Evolutionary conservation across 2,888 invertebrate genomes (phyloP), one percentile per base, ranked within the genome.

Genomic region (Epistrophe eligans): DNA sequence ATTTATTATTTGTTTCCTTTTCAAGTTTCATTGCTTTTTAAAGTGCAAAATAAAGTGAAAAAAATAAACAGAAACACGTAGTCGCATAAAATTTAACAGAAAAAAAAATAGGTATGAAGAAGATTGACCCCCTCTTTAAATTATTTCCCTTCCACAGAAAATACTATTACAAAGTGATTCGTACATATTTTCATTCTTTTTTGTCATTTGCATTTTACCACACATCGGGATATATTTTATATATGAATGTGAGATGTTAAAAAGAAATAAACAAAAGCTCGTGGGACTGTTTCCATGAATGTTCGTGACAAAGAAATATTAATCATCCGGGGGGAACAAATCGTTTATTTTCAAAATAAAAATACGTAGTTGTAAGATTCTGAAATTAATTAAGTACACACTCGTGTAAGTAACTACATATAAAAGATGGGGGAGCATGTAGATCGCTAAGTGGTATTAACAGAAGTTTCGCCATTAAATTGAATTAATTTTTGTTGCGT

Each of bases 291-390:
- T 76, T 62, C 80, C 24, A 48, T 32, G 76, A 55, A 70, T 32
- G 38, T 45, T 81, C 81, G 81, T 81, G 81, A 81, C 76, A 64
- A 40, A 62, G 48, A 38, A 50, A 43, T 64, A 76, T 81, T 70
- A 76, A 81, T 81, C 81, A 81, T 52, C 40, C n/a, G 6, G 15
- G 17, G 40, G 57, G 62, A 81, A 57, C 81, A 81, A 76, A 81
- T 76, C 70, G 81, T 71, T 76, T 81, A 73, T 55, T 66, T 50
- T 76, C 70, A n/a, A 71, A 76, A 62, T 66, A 15, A 40, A 74
- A 58, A 35, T 66, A 66, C 11, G 1, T 35, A 35, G 32, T 13
- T 11, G 35, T 66, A 35, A 66, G 66, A 66, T 48, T 50, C 66
- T 35, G 35, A 66, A 66, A 66, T 50, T 66, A 66, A 66, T 66